Percentiles rank a stretch among this genome's conserved stretches.
phyloP scores from a whole-genome alignment of 2,797 vertebrate species.

The Lacerta viridis region DNA sequence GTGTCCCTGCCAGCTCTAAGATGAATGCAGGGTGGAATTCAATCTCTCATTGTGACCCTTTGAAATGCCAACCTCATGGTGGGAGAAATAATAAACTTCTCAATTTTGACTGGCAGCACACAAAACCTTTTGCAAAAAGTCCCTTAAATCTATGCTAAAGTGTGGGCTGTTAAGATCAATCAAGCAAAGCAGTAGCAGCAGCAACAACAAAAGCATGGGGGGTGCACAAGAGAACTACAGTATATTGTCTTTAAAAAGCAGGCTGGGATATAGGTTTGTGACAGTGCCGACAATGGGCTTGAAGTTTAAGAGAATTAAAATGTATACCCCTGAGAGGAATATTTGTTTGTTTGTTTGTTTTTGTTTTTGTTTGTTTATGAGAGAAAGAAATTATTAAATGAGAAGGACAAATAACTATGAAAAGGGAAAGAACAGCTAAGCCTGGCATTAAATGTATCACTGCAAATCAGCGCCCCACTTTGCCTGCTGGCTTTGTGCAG shows the following conservation, averaged over 20 bases:
- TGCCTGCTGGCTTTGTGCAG: background rate
- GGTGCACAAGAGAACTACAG: too few species aligned
- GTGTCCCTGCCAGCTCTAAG: slow-evolving; percentile 15
- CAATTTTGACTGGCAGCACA: slow-evolving; percentile 7
- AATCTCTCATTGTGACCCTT: slow-evolving; percentile 21
- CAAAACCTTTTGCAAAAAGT: background rate
- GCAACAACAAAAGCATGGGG: too few species aligned
- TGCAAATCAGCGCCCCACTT: background rate
- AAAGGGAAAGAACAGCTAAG: background rate
- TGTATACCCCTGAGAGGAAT: too few species aligned
- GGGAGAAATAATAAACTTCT: background rate
- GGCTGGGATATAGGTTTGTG: too few species aligned
- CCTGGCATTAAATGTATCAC: background rate
- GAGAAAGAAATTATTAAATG: too few species aligned
- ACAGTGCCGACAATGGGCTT: too few species aligned
- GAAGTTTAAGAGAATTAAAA: background rate
- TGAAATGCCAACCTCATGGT: slow-evolving; percentile 30
- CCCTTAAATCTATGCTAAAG: background rate
- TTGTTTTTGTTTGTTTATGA: too few species aligned
- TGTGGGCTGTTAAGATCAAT: background rate
- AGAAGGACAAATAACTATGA: background rate
- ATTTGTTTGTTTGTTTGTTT: background rate
- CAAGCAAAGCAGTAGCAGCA: too few species aligned
- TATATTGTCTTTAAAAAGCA: too few species aligned
- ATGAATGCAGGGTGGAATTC: slow-evolving; percentile 39